Base-by-base conservation (phyloP, 2,797 vertebrate genomes). In the Percopsis omiscomaycus region DNA sequence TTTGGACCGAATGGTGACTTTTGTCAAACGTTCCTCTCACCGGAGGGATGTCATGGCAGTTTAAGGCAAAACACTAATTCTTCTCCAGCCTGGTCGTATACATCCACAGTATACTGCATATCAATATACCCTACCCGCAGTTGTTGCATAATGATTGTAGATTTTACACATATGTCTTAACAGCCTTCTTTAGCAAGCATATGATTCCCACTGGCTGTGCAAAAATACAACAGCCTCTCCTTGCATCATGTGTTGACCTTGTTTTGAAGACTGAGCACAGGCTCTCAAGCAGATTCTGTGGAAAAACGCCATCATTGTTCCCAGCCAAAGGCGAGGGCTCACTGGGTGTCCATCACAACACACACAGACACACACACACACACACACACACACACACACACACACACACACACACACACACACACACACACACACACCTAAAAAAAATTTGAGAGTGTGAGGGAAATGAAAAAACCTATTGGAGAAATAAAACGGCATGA, bases 221-320 rank as follows among this genome's bases (percentile, higher is more conserved):
- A 60, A 64, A 75, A 68, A 80, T 54, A 74, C 73, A 73, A 47
- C 64, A 13, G 52, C 37, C 42, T 72, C 59, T 45, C 11, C 77
- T 74, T 73, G 65, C 70, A 16, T 27, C 60, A 75, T 53, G 56
- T 57, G 73, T 53, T 86, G 86, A 86, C 89, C 86, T 64, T 86
- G 62, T 86, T 88, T 60, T 53, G 58, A 78, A 61, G 54, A 59
- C 46, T 5, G 66, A 65, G 78, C 71, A 74, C 73, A 46, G 81
- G 78, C 79, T 71, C 64, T 66, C 44, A 2, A 70, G 82, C 78
- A 71, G 79, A 84, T 75, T 10, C 64, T 52, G 75, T 45, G 71
- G 80, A 88, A 86, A 87, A 84, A 79, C 55, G 75, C 86, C 82
- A 78, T 74, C 60, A 69, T 85, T 86, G 80, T 73, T 66, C 45